Evolutionary conservation across 2,797 vertebrate species (phyloP).

Genomic region (Acanthurus lineatus): DNA sequence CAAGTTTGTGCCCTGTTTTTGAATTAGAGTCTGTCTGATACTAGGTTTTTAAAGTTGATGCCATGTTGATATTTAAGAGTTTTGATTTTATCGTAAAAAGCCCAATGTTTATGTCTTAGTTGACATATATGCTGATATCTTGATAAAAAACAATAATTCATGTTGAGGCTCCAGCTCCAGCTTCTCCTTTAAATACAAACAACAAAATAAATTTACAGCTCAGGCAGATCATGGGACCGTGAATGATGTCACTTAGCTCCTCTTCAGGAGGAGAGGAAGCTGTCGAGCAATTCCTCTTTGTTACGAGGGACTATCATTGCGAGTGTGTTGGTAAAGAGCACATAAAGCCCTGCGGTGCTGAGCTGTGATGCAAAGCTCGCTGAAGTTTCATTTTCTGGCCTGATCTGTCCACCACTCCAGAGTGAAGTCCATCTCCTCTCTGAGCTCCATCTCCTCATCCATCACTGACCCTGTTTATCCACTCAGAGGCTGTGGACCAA

Average conservation of each 20-base stretch:
- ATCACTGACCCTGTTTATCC: constrained; percentile 33
- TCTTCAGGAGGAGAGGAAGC: constrained; percentile 31
- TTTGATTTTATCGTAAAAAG: background rate
- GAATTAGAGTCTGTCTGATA: background rate
- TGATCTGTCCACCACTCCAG: constrained; percentile 38
- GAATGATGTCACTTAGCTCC: constrained; percentile 25
- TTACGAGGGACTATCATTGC: constrained; percentile 51
- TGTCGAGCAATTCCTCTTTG: constrained; percentile 19
- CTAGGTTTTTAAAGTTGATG: background rate
- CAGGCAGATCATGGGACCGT: constrained; percentile 11
- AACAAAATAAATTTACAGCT: background rate
- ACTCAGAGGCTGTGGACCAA: constrained; percentile 35
- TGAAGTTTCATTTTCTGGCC: constrained; percentile 46
- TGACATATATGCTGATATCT: background rate
- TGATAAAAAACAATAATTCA: background rate
- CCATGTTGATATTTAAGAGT: background rate
- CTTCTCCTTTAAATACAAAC: constrained; percentile 10
- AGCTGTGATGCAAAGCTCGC: constrained; percentile 52
- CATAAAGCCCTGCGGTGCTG: constrained; percentile 64
- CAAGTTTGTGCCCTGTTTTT: constrained; percentile 40
- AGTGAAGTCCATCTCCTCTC: constrained; percentile 12
- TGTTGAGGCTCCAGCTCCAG: background rate
- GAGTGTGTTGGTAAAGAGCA: constrained; percentile 29
- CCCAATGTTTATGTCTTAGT: background rate
- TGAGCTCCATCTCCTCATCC: constrained; percentile 24